A percentile compares a stretch with the other conserved stretches of the same genome.
Conservation (phyloP, 1,140 invertebrate species). For the Lepidurus apus region DNA sequence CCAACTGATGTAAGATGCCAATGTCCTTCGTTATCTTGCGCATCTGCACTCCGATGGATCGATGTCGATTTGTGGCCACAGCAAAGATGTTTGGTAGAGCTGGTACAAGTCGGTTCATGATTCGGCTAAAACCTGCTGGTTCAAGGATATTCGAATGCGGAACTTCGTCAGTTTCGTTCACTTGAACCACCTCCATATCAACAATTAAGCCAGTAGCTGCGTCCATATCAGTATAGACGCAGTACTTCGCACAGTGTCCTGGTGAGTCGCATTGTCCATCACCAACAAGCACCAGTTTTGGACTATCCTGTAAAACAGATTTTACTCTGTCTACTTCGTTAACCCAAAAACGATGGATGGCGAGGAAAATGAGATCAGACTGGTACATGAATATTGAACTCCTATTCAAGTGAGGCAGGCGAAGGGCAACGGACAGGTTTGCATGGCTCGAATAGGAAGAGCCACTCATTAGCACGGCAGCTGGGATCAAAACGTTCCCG, state of each 20-base stretch:
- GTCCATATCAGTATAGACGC: background rate
- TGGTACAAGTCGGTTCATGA: background rate
- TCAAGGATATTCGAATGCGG: background rate
- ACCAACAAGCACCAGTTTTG: background rate
- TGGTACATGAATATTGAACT: background rate
- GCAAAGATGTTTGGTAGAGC: background rate
- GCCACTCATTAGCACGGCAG: too few relatives aligned
- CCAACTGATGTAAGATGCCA: background rate
- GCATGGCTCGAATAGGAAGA: too few relatives aligned
- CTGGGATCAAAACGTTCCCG: too few relatives aligned
- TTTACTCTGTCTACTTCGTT: background rate
- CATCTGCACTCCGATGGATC: background rate
- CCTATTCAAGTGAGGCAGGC: too few relatives aligned
- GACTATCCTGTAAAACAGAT: background rate
- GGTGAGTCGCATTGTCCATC: slow-evolving; percentile 9
- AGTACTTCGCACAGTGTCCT: background rate
- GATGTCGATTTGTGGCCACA: background rate
- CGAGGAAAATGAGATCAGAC: background rate
- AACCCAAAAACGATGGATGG: background rate
- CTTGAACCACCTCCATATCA: background rate
- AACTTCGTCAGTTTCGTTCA: background rate
- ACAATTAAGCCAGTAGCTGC: background rate
- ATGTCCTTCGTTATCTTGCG: background rate
- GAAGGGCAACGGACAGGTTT: too few relatives aligned
- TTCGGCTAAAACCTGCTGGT: background rate